Base-by-base conservation (phyloP, 2,888 invertebrate genomes). In the Ochropleura leucogaster region DNA sequence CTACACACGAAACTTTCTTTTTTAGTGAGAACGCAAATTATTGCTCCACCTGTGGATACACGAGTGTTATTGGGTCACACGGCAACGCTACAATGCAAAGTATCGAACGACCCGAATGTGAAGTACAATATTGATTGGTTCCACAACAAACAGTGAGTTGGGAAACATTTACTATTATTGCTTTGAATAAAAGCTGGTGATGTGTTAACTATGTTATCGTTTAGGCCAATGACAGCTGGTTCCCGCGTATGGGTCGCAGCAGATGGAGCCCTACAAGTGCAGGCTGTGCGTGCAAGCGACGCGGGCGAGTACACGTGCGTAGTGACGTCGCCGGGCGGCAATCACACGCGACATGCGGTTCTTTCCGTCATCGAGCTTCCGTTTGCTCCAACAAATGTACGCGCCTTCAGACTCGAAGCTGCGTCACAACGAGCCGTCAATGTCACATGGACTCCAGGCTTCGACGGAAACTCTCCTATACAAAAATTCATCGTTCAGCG, bases 381-480 rank as follows among this genome's bases (percentile, higher is more conserved):
- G 0, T 99, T 98, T 91, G 98, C 99, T 46, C 99, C 99, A 0
- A 98, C 98, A 64, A 98, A 98, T 90, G 98, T 99, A 0, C 97
- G 97, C 85, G 99, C 99, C 0, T 95, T 95, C 74, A 96, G 98
- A 83, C 91, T 98, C 1, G 98, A 98, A 68, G 96, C 97, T 8
- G 97, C 97, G 18, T 97, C 97, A 4, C 97, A 97, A 78, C 97
- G 97, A 91, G 98, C 98, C 47, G 98, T 99, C 82, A 98, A 99
- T 90, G 98, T 99, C 5, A 98, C 98, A 40, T 99, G 99, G 99
- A 98, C 98, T 16, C 98, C 99, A 0, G 99, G 99, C 47, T 99
- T 99, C 94, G 99, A 99, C 95, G 99, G 99, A 72, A 99, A 99
- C 94, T 99, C 99, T 90, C 99, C 99, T 14, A 98, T 99, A 76